These are phyloP conservation scores for Sander vitreus DNA, from an alignment of 2,113 vertebrate species.

Conservation along the genomic window DNA sequence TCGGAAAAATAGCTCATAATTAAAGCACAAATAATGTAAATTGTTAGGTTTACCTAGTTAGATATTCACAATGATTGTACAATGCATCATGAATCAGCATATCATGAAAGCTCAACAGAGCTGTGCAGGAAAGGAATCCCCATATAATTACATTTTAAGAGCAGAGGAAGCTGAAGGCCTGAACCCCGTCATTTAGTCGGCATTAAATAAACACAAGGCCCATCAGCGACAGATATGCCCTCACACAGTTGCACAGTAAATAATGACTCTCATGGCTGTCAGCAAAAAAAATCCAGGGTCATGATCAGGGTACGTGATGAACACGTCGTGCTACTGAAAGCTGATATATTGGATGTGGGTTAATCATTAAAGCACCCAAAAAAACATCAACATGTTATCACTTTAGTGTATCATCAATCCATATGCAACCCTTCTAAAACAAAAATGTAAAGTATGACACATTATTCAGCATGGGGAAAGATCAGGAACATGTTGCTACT, in stretches of 20 bases:
- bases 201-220: slow-evolving; percentile 71
- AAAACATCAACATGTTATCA: slow-evolving; percentile 8
- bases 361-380: slow-evolving; percentile 18
- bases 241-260: slow-evolving; percentile 66
- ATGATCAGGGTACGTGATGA: slow-evolving; percentile 39
- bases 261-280: slow-evolving; percentile 56
- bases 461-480: slow-evolving; percentile 35
- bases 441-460: not conserved
- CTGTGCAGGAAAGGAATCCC: slow-evolving; percentile 43
- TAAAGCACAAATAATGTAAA: slow-evolving; percentile 14
- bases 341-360: slow-evolving; percentile 29
- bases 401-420: slow-evolving; percentile 1
- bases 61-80: slow-evolving; percentile 3
- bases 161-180: slow-evolving; percentile 67
- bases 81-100: slow-evolving; percentile 19
- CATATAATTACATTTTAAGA: slow-evolving; percentile 75
- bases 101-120: slow-evolving; percentile 41
- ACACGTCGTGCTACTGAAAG: slow-evolving; percentile 28
- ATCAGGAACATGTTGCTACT: slow-evolving; percentile 41
- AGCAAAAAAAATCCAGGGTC: slow-evolving; percentile 53
- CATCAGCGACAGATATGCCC: slow-evolving; percentile 65
- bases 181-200: slow-evolving; percentile 70
- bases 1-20: not conserved
- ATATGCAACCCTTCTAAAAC: not conserved
- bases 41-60: not conserved